phyloP scores from a whole-genome alignment of 2,888 invertebrate genomes.

The Xanthorhoe spadicearia region DNA sequence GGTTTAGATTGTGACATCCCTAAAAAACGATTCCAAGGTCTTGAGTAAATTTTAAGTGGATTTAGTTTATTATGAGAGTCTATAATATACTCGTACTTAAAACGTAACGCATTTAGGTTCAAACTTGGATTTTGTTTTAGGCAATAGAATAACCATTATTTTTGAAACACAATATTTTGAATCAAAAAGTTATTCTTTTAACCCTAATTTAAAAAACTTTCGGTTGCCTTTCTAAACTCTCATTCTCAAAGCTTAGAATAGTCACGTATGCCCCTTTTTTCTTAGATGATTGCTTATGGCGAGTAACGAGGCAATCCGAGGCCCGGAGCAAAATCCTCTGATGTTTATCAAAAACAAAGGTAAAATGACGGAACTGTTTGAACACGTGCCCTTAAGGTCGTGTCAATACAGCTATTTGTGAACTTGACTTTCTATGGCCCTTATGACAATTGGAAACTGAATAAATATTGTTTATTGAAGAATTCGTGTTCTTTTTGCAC shows the following conservation, averaged over 20 bases:
- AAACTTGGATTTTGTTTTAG: too few relatives aligned
- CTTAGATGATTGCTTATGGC: slow-evolving; percentile 55
- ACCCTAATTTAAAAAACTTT: neutral
- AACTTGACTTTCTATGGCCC: slow-evolving; percentile 3
- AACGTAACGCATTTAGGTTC: too few relatives aligned
- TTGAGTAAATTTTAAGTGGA: too few relatives aligned
- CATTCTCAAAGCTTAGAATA: neutral
- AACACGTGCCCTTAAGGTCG: slow-evolving; percentile 36
- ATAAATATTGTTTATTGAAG: neutral
- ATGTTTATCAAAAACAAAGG: slow-evolving; percentile 54
- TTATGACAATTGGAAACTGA: neutral
- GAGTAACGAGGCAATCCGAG: slow-evolving; percentile 47
- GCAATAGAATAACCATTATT: too few relatives aligned
- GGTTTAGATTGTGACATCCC: too few relatives aligned
- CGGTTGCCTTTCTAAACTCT: neutral
- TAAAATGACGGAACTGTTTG: slow-evolving; percentile 48
- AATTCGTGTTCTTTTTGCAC: too few relatives aligned
- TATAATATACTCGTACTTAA: too few relatives aligned
- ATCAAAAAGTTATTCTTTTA: neutral
- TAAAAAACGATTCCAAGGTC: too few relatives aligned
- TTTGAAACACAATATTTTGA: neutral
- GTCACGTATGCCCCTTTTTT: slow-evolving; percentile 45
- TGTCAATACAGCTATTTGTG: slow-evolving; percentile 21
- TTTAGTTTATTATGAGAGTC: too few relatives aligned
- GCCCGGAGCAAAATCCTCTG: slow-evolving; percentile 42